A percentile compares a stretch with the other conserved stretches of the same genome.
These are phyloP conservation scores for Euzetes globulus DNA, from an alignment of 2,888 invertebrate genomes.

Conservation along the genomic window DNA sequence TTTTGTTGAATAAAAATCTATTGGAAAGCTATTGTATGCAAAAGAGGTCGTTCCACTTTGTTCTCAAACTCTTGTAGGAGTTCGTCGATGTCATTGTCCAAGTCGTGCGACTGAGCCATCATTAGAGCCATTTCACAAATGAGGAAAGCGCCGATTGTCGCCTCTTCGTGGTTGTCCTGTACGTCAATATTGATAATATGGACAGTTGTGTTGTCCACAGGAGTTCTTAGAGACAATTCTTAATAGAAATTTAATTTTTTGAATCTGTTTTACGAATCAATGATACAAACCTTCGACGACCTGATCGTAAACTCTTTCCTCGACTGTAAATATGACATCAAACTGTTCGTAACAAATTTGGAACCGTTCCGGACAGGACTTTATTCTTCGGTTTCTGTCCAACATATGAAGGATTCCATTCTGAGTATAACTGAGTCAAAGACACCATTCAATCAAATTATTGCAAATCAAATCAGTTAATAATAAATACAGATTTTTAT, in stretches of 20 bases:
- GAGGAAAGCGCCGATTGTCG: constrained; percentile 94
- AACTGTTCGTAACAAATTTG: constrained; percentile 81
- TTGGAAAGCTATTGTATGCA: constrained; percentile 92
- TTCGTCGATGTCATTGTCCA: constrained; percentile 97
- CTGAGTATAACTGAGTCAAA: constrained; percentile 69
- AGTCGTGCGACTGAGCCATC: constrained; percentile 78
- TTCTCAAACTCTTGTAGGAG: constrained; percentile 87
- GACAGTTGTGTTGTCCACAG: constrained; percentile 73
- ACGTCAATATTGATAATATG: constrained; percentile 98
- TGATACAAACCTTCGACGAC: constrained; percentile 70
- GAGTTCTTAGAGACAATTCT: constrained; percentile 65
- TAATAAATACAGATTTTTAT: constrained; percentile 67
- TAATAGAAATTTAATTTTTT: constrained; percentile 37
- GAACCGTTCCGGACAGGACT: constrained; percentile 86
- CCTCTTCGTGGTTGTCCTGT: constrained; percentile 98
- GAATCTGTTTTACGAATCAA: neutral
- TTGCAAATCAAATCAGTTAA: constrained; percentile 27
- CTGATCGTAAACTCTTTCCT: constrained; percentile 97
- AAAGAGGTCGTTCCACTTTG: constrained; percentile 66
- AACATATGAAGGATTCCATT: constrained; percentile 97
- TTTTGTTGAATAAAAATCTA: constrained; percentile 50
- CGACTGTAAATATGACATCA: constrained; percentile 92
- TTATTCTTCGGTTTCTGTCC: constrained; percentile 92
- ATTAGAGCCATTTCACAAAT: constrained; percentile 90
- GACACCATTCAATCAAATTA: neutral